Base-by-base conservation (phyloP, 2,113 vertebrate species). In the Varanus salvator region DNA sequence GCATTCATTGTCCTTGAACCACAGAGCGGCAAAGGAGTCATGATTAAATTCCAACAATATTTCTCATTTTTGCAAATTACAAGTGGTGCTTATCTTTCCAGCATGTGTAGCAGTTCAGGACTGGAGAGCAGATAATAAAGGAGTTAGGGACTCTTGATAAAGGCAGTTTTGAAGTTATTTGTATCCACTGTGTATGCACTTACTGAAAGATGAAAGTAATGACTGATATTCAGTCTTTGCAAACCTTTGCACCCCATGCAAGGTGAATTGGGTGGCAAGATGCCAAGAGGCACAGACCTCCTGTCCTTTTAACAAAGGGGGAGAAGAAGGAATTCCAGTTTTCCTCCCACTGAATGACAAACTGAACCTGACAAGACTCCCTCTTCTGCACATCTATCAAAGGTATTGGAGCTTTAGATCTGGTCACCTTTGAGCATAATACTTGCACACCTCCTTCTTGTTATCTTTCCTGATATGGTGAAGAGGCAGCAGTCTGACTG, bases 141-240 rank as follows among this genome's bases (percentile, higher is more conserved):
- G 72, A 72, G 9, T 69, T 77, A 23, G 60, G 52, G 48, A 54
- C 64, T 38, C 44, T 54, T 82, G 90, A 91, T 60, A 82, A 92
- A 66, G 89, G 84, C 19, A 23, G 54, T 93, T 94, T 92, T 86
- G 91, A 87, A 87, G 85, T 57, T 29, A 54, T 44, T 68, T 50
- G 4, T 77, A 38, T 71, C 48, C 48, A 31, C 3, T 87, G 48
- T 57, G 48, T 23, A 8, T 17, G 0, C 82, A 80, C 91, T 95
- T 93, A 86, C 87, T 90, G 87, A 90, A 93, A 71, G 64, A 89
- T 91, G 90, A 78, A 60, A 91, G 90, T 52, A 83, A 83, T 14
- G 17, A 50, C 14, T 48, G 54, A 76, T 75, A 29, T 31, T 71
- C n/a, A 31, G 9, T 57, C 38, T 78, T 85, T 71, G 75, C 88